Evolutionary conservation across 2,888 invertebrate species (phyloP).

Genomic region (Xiphydria camelus): DNA sequence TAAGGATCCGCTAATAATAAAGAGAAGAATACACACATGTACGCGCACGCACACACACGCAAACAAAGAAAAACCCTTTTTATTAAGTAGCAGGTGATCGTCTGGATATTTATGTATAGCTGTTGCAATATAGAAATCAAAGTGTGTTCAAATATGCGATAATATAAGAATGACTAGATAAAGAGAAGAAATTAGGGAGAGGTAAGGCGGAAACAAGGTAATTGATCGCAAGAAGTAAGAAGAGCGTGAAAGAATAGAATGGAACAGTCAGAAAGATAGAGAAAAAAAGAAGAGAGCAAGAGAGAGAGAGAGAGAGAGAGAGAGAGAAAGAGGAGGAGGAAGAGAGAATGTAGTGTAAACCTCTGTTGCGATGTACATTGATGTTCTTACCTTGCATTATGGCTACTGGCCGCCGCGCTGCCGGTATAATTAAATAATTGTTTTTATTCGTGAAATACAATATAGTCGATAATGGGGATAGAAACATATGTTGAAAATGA

Average conservation of each 20-base stretch:
- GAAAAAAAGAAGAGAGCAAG: conserved; percentile 32
- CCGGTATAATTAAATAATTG: conserved; percentile 59
- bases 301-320: conserved; percentile 5
- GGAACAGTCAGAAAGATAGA: conserved; percentile 10
- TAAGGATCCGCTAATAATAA: too few relatives aligned
- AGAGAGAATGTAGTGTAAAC: conserved; percentile 56
- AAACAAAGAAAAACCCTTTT: too few relatives aligned
- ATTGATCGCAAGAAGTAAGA: background rate
- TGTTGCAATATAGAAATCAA: too few relatives aligned
- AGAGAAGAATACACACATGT: background rate
- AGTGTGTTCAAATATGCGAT: too few relatives aligned
- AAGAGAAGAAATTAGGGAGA: too few relatives aligned
- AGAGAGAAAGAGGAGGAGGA: conserved; percentile 43
- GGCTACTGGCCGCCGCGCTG: conserved; percentile 59
- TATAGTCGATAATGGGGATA: conserved; percentile 38
- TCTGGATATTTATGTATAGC: too few relatives aligned
- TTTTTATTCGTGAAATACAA: conserved; percentile 54
- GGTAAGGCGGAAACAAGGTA: background rate
- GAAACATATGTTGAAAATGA: conserved; percentile 26
- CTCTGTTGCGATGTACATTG: conserved; percentile 55
- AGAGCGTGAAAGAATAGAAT: conserved; percentile 21
- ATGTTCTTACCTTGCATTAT: conserved; percentile 59
- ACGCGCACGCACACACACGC: conserved; percentile 6
- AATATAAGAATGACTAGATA: too few relatives aligned
- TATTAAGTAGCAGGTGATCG: too few relatives aligned